These are phyloP conservation scores for Melangyna quadrimaculata DNA, from an alignment of 2,888 invertebrate genomes.

Conservation along the genomic window DNA sequence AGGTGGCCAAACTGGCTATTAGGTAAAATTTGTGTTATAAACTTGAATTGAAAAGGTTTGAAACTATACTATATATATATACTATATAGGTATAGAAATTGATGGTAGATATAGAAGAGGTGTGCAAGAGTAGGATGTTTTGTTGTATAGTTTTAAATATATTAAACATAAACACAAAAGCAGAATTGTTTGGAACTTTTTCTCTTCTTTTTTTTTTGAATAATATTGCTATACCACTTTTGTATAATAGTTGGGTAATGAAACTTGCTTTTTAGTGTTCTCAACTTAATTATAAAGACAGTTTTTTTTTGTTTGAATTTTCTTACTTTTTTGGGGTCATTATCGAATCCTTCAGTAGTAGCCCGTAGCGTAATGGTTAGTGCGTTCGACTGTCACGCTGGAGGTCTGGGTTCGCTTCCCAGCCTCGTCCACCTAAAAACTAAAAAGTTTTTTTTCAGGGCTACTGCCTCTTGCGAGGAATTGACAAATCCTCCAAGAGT, in stretches of 20 bases:
- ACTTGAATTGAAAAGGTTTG: slow-evolving; percentile 4
- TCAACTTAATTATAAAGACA: neutral
- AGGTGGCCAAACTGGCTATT: slow-evolving; percentile 32
- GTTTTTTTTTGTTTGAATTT: too few species aligned
- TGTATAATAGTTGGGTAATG: neutral
- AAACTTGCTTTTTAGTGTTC: neutral
- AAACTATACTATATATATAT: neutral
- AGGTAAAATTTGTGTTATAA: slow-evolving; percentile 16
- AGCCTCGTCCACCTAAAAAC: too few species aligned
- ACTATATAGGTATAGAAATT: neutral
- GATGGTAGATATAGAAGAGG: neutral
- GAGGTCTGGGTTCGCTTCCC: too few species aligned
- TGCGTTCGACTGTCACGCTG: too few species aligned
- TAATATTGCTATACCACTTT: neutral
- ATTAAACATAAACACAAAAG: neutral
- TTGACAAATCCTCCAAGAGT: too few species aligned
- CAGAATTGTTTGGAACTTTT: neutral
- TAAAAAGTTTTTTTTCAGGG: too few species aligned
- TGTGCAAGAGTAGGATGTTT: neutral
- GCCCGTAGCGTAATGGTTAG: too few species aligned
- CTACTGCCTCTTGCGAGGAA: too few species aligned
- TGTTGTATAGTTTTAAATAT: neutral
- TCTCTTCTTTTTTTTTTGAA: neutral
- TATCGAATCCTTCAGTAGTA: too few species aligned
- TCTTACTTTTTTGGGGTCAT: too few species aligned